Evolutionary conservation across 2,113 vertebrate genomes (phyloP), one percentile per base, ranked within the genome.

Genomic region (Calcarius ornatus): DNA sequence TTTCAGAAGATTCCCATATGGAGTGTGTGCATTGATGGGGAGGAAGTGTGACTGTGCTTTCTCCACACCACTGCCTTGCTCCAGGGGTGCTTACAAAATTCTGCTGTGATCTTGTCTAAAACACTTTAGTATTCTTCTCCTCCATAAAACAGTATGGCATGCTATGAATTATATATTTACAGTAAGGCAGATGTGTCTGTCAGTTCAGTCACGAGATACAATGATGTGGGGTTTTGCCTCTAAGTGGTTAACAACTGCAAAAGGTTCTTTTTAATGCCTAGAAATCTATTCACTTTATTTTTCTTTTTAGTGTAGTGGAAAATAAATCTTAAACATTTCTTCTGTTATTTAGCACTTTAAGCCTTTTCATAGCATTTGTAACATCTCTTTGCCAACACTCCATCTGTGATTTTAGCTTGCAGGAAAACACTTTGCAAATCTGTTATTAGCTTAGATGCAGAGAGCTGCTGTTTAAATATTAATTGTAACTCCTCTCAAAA

Each of bases 381-480:
- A 61, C 37, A 48, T 89, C 79, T 83, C 81, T 56, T 93, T 94
- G 94, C 68, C 56, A 87, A 16, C 22, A 11, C 83, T 85, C 86
- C 78, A 86, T 92, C 87, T 96, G 73, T 95, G 84, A 95, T 83
- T 96, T 97, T 94, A 83, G 76, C 71, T 95, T 65, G 40, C 83
- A 94, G 76, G 95, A 77, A 77, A 78, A 66, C 43, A 83, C 57
- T 97, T 95, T 69, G 65, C 57, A 45, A 14, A 89, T 97, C 42
- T 81, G 31, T 94, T 94, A 81, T 92, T 95, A 92, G 72, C 79
- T 95, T 86, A 78, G 54, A 79, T 86, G 64, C 54, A 87, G 75
- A 87, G 69, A 94, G 37, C 59, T 89, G 48, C 56, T 88, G 66
- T 91, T 97, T 91, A 96, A 97, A 93, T 96, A 96, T 95, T 92